A percentile compares a stretch with the other conserved stretches of the same genome.
Evolutionary conservation across 2,888 invertebrate genomes (phyloP).

Genomic region (Tenodera sinensis): DNA sequence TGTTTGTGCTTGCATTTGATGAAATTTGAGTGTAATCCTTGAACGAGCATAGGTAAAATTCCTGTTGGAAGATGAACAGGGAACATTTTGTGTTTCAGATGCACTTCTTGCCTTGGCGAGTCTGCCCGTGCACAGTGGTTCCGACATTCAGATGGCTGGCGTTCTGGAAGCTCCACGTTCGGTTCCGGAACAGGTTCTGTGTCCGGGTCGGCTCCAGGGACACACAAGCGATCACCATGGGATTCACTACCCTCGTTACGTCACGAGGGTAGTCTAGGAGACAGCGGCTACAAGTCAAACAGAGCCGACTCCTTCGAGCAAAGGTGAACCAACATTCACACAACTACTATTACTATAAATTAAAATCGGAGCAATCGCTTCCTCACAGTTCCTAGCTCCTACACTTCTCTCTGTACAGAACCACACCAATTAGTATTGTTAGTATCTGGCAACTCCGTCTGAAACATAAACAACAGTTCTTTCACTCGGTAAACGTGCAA

Average conservation of each 20-base stretch:
- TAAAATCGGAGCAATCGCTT: no score
- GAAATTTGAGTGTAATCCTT: no score
- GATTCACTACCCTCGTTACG: slow-evolving; percentile 81
- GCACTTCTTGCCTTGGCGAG: slow-evolving; percentile 86
- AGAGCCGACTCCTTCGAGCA: slow-evolving; percentile 84
- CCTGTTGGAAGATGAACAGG: no score
- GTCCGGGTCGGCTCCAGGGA: slow-evolving; percentile 41
- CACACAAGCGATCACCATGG: slow-evolving; percentile 79
- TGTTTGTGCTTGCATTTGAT: no score
- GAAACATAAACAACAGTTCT: no score
- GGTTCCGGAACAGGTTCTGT: slow-evolving; percentile 48
- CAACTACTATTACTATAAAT: no score
- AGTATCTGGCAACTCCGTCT: no score
- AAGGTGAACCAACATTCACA: slow-evolving; percentile 54
- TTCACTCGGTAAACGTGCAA: no score
- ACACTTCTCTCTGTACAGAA: no score
- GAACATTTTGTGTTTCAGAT: slow-evolving; percentile 41
- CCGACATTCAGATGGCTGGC: slow-evolving; percentile 86
- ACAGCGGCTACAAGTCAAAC: slow-evolving; percentile 82
- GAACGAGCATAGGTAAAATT: no score
- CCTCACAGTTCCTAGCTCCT: no score
- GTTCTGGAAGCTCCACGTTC: slow-evolving; percentile 67
- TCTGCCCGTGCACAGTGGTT: slow-evolving; percentile 87
- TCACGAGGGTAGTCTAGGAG: slow-evolving; percentile 81
- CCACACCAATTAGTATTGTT: no score